Percentiles rank a stretch among this genome's conserved stretches.
Conservation (phyloP, 2,888 invertebrate species). For the Cephus nigrinus region DNA sequence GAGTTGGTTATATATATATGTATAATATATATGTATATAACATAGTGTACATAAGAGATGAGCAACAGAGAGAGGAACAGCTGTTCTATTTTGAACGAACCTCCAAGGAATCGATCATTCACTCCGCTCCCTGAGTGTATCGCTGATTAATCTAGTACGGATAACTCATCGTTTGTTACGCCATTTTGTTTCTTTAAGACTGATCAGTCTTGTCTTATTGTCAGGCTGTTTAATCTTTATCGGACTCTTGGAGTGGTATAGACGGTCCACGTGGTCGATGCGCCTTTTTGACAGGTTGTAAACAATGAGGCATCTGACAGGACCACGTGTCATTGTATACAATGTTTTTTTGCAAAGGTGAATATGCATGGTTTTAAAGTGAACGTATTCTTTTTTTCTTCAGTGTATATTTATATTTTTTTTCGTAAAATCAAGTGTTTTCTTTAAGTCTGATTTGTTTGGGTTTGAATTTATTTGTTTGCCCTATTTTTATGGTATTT, state of each 20-base stretch:
- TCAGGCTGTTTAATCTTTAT: not conserved
- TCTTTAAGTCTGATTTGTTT: too few relatives aligned
- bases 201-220: not conserved
- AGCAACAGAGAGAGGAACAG: not conserved
- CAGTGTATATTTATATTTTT: too few relatives aligned
- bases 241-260: not conserved
- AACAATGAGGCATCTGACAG: too few relatives aligned
- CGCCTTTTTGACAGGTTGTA: too few relatives aligned
- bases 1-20: not conserved
- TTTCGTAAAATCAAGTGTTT: too few relatives aligned
- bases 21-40: too few relatives aligned
- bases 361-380: too few relatives aligned
- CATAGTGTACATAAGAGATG: not conserved
- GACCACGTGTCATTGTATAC: too few relatives aligned
- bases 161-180: not conserved
- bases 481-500: not conserved
- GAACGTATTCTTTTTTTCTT: too few relatives aligned
- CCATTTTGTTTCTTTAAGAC: not conserved
- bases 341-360: too few relatives aligned
- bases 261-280: too few relatives aligned
- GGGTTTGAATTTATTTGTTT: too few relatives aligned
- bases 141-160: not conserved
- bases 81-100: constrained; percentile 5
- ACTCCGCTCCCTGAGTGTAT: not conserved
- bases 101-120: constrained; percentile 2